Percentiles rank a stretch among this genome's conserved stretches.
These are phyloP conservation scores for Rutilus rutilus DNA, from an alignment of 2,113 vertebrate species.

Conservation along the genomic window DNA sequence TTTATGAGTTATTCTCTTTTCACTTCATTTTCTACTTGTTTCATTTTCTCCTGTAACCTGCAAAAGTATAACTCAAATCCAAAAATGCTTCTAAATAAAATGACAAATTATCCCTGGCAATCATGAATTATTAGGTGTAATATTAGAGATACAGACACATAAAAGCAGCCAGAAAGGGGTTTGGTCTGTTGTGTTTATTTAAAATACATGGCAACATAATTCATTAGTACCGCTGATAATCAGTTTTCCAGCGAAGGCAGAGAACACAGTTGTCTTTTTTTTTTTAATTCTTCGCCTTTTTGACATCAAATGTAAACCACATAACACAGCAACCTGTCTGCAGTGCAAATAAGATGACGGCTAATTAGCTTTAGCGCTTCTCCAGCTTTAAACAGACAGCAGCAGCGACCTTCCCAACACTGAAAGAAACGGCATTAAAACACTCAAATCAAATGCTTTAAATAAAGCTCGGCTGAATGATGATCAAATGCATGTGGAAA, in stretches of 20 bases:
- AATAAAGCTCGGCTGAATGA: slow-evolving; percentile 56
- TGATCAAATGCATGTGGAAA: slow-evolving; percentile 21
- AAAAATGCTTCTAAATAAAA: background rate
- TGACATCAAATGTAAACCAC: slow-evolving; percentile 52
- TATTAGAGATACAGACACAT: background rate
- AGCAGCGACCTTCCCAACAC: slow-evolving; percentile 35
- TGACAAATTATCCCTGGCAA: background rate
- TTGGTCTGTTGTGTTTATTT: slow-evolving; percentile 55
- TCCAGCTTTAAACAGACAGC: slow-evolving; percentile 37
- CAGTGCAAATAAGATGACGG: slow-evolving; percentile 37
- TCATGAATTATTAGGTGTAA: background rate
- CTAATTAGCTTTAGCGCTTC: slow-evolving; percentile 35
- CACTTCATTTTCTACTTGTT: background rate
- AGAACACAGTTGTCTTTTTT: slow-evolving; percentile 25
- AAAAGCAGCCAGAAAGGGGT: background rate
- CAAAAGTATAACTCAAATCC: background rate
- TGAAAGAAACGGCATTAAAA: slow-evolving; percentile 57
- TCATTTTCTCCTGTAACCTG: background rate
- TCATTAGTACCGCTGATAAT: slow-evolving; percentile 36
- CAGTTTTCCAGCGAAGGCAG: slow-evolving; percentile 44
- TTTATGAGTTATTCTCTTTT: background rate
- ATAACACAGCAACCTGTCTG: slow-evolving; percentile 39
- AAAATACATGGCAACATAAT: slow-evolving; percentile 57
- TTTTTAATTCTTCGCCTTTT: background rate
- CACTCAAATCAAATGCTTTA: slow-evolving; percentile 71